Percentiles rank a stretch among this genome's conserved stretches.
Evolutionary conservation across 2,113 vertebrate genomes (phyloP).

Genomic region (Trinectes maculatus): DNA sequence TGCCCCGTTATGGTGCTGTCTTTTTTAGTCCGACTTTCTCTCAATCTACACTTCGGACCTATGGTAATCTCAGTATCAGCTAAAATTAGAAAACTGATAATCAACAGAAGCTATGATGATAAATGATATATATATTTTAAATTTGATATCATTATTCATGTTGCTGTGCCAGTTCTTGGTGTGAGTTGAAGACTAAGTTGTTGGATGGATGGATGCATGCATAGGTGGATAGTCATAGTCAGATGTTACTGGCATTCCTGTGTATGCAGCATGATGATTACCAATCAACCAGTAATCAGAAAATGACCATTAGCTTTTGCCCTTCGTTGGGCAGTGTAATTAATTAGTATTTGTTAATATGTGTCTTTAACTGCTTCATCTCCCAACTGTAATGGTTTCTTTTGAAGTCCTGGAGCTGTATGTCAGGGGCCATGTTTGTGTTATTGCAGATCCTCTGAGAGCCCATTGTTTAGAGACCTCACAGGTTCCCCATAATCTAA

Average conservation of each 20-base stretch:
- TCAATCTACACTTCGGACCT: not conserved
- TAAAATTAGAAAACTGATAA: not conserved
- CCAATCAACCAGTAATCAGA: not conserved
- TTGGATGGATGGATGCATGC: too few species aligned
- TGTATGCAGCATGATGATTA: conserved; percentile 13
- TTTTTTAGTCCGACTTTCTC: conserved; percentile 1
- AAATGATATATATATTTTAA: not conserved
- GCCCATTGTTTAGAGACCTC: conserved; percentile 71
- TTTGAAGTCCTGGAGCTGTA: conserved; percentile 64
- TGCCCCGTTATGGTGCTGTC: not conserved
- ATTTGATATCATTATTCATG: not conserved
- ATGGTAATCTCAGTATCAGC: not conserved
- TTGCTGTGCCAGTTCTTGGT: not conserved
- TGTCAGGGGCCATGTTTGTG: conserved; percentile 72
- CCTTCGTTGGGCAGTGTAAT: conserved; percentile 17
- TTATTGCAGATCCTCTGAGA: conserved; percentile 73
- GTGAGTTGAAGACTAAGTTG: not conserved
- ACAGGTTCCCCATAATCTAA: conserved; percentile 69
- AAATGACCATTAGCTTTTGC: conserved; percentile 32
- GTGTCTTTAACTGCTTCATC: conserved; percentile 38
- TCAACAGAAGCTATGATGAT: not conserved
- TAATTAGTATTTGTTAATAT: conserved; percentile 52
- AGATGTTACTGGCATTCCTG: not conserved
- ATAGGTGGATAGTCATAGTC: not conserved
- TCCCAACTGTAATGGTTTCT: conserved; percentile 47